Base-by-base conservation (phyloP, 2,113 vertebrate species). In the Natator depressus region DNA sequence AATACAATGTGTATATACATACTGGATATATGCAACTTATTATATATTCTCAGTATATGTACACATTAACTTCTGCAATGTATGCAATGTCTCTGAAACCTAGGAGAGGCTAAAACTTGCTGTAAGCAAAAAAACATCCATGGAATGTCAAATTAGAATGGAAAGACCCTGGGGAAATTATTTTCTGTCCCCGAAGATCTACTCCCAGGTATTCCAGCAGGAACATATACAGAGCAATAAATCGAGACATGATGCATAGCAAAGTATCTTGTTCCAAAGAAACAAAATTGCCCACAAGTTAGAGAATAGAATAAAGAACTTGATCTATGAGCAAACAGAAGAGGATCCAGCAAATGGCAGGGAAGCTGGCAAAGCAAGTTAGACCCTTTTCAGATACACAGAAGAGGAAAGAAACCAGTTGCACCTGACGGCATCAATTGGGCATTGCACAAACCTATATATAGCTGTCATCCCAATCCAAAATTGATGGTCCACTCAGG, bases 181-280 rank as follows among this genome's bases (percentile, higher is more conserved):
- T 2, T 81, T 89, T 76, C 51, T 1, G 2, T 9, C 11, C 25
- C 75, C 13, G 0, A n/a, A 55, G 1, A 85, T 80, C 5, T 6
- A 6, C 31, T 81, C 12, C 3, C 20, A 88, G 72, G n/a, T 94
- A 54, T 38, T 53, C 2, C 54, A 82, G 20, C 47, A 82, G 83
- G 42, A 76, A 57, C n/a, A 82, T 0, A 0, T 82, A 24, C 27
- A 69, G 85, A 90, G 47, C 24, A 50, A 19, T 80, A 78, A 29
- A 49, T 13, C 11, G 10, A 1, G 0, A 0, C 80, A 35, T 88
- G 80, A 87, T 6, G 2, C 47, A 13, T 2, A 38, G 42, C n/a
- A 87, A 75, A 62, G 10, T 59, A 49, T 57, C 54, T 20, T 75
- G 8, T 11, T 89, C 87, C 72, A 75, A 78, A 78, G 46, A 76